These are phyloP conservation scores for Muscidifurax raptorellus DNA, from an alignment of 1,140 invertebrate genomes.

Conservation along the genomic window DNA sequence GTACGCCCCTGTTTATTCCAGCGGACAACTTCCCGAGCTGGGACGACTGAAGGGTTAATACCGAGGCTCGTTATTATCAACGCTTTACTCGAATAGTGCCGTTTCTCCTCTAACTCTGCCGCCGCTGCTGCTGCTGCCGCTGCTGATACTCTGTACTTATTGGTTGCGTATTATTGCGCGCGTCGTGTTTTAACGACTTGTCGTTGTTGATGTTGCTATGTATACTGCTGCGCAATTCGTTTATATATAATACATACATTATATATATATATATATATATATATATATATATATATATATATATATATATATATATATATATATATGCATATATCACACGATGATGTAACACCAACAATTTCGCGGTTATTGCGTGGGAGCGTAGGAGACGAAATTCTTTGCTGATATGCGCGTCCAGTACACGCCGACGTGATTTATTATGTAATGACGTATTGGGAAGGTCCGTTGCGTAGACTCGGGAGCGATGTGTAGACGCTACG, in stretches of 20 bases:
- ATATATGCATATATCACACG: not conserved
- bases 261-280: too few species aligned
- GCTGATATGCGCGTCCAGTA: too few species aligned
- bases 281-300: too few species aligned
- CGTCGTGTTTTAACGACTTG: not conserved
- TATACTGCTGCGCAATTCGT: not conserved
- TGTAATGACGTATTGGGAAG: too few species aligned
- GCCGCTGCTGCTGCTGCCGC: not conserved
- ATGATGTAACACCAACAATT: too few species aligned
- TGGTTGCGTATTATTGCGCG: not conserved
- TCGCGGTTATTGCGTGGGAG: too few species aligned
- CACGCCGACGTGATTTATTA: too few species aligned
- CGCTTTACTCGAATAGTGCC: constrained; percentile 45
- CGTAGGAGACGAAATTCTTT: too few species aligned
- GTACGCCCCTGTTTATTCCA: constrained; percentile 69
- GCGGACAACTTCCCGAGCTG: constrained; percentile 75
- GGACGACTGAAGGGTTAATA: constrained; percentile 72
- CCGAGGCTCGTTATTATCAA: not conserved
- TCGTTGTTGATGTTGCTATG: not conserved
- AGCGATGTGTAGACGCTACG: not conserved
- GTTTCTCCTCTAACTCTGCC: not conserved
- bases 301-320: too few species aligned
- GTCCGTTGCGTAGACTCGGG: too few species aligned
- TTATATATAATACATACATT: not conserved
- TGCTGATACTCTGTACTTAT: not conserved